Conservation (phyloP, 2,113 vertebrate species). For the Columbina picui region DNA sequence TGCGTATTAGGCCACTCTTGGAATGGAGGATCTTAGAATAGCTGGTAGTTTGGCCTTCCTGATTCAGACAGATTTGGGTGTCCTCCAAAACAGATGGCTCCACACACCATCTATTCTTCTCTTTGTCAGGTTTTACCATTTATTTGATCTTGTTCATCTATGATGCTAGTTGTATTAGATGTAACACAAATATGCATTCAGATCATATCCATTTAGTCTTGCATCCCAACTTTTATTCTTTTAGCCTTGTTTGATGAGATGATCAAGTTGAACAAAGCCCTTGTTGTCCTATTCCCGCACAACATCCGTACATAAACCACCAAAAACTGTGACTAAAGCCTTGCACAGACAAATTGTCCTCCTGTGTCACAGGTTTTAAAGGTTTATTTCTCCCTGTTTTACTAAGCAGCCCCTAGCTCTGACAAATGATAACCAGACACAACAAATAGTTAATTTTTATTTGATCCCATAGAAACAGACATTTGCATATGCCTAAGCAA, state of each 20-base stretch:
- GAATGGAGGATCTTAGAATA: conserved; percentile 99
- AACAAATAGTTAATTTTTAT: conserved; percentile 65
- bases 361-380: conserved; percentile 33
- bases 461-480: conserved; percentile 33
- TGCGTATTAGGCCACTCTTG: conserved; percentile 91
- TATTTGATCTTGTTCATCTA: conserved; percentile 92
- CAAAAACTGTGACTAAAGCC: conserved; percentile 49
- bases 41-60: conserved; percentile 94
- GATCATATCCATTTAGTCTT: conserved; percentile 82
- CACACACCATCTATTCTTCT: conserved; percentile 97
- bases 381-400: not conserved
- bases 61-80: conserved; percentile 92
- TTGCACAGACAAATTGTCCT: conserved; percentile 34
- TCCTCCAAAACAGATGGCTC: conserved; percentile 99
- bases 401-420: not conserved
- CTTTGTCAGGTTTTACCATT: conserved; percentile 95
- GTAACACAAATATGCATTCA: conserved; percentile 86
- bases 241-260: conserved; percentile 76
- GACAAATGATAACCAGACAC: conserved; percentile 21
- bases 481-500: conserved; percentile 58
- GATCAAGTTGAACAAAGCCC: conserved; percentile 80
- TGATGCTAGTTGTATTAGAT: conserved; percentile 86
- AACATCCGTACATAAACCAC: conserved; percentile 53
- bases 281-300: conserved; percentile 68
- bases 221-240: conserved; percentile 81